A percentile compares a stretch with the other conserved stretches of the same genome.
phyloP scores from a whole-genome alignment of 2,888 invertebrate species.

The Kryphioiulus occultus region DNA sequence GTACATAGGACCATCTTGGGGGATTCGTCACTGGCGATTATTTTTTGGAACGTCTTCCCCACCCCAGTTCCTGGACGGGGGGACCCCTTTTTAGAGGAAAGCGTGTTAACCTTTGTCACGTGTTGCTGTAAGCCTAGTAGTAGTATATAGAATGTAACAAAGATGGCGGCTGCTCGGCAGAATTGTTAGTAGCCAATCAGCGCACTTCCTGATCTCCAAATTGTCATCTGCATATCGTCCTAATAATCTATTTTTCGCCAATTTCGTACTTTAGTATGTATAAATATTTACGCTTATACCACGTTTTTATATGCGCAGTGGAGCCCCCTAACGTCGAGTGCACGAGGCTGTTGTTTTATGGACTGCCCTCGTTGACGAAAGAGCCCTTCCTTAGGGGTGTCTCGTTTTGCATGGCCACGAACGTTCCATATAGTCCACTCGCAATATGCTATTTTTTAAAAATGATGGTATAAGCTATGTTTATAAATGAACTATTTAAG shows the following conservation, averaged over 20 bases:
- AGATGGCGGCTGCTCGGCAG: conserved; percentile 27
- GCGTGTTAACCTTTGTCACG: neutral
- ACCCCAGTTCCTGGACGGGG: neutral
- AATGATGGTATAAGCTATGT: conserved; percentile 40
- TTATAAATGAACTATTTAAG: conserved; percentile 40
- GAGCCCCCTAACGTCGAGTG: conserved; percentile 18
- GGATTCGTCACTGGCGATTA: neutral
- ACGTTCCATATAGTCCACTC: conserved; percentile 39
- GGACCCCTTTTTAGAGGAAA: neutral
- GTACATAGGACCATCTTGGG: neutral
- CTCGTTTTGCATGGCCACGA: conserved; percentile 35
- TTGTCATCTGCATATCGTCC: conserved; percentile 40
- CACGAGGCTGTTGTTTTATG: neutral
- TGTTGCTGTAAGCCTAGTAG: conserved; percentile 12
- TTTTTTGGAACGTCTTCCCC: conserved; percentile 5
- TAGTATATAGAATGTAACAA: conserved; percentile 27
- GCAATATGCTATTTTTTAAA: conserved; percentile 32
- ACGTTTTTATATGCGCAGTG: conserved; percentile 40
- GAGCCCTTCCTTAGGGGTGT: neutral
- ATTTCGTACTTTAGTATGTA: conserved; percentile 40
- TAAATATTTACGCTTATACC: conserved; percentile 40
- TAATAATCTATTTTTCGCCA: conserved; percentile 40
- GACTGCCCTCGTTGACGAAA: neutral
- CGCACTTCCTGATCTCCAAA: conserved; percentile 40
- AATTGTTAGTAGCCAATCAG: conserved; percentile 40